These are phyloP conservation scores for Colletes gigas DNA, from an alignment of 1,140 invertebrate species.

Conservation along the genomic window DNA sequence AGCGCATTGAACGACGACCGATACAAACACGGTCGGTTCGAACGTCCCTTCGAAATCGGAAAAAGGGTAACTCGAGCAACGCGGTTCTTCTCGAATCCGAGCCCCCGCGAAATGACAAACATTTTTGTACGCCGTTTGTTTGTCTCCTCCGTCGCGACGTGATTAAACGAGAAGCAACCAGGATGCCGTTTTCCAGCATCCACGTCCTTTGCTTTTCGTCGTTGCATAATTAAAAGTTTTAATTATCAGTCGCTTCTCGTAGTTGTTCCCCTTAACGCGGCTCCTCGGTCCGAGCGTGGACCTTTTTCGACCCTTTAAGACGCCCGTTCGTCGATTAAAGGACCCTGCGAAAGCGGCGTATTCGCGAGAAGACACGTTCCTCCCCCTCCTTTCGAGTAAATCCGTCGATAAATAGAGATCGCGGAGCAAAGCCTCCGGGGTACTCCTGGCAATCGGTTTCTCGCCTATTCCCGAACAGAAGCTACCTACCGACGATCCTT, in stretches of 20 bases:
- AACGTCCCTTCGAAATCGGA: too few relatives aligned
- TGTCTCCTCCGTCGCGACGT: not conserved
- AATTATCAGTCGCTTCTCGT: constrained; percentile 60
- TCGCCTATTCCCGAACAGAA: not conserved
- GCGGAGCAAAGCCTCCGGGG: constrained; percentile 3
- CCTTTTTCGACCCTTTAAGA: constrained; percentile 18
- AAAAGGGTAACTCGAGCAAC: too few relatives aligned
- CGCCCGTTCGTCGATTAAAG: not conserved
- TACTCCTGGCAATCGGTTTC: constrained; percentile 3
- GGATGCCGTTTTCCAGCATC: not conserved
- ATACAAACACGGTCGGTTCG: not conserved
- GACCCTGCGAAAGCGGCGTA: not conserved
- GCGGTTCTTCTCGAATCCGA: not conserved
- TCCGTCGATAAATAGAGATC: constrained; percentile 26
- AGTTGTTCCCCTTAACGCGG: not conserved
- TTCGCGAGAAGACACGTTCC: not conserved
- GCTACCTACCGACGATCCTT: too few relatives aligned
- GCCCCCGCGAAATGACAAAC: not conserved
- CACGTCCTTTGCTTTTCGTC: constrained; percentile 2
- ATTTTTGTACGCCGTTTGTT: not conserved
- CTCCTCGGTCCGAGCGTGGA: not conserved
- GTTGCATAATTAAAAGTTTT: constrained; percentile 70
- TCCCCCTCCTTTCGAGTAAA: not conserved
- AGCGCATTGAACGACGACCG: constrained; percentile 15
- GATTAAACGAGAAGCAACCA: not conserved